phyloP scores from a whole-genome alignment of 2,888 invertebrate genomes.

The Chesias legatella region DNA sequence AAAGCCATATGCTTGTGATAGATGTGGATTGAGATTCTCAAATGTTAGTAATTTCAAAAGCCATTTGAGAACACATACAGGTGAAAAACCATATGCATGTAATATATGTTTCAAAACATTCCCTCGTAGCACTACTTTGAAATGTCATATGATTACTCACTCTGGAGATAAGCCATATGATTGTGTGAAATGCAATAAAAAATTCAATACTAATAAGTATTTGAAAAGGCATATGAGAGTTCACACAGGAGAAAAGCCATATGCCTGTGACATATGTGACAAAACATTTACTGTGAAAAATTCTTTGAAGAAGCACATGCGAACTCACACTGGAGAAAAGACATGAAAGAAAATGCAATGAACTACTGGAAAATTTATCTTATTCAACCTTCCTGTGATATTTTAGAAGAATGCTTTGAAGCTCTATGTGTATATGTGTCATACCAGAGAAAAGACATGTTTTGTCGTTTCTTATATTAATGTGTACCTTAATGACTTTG shows the following conservation, averaged over 20 bases:
- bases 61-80: slow-evolving; percentile 18
- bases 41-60: slow-evolving; percentile 16
- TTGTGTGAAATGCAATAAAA: slow-evolving; percentile 17
- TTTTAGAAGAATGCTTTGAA: too few relatives aligned
- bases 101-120: slow-evolving; percentile 16
- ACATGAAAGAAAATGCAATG: too few relatives aligned
- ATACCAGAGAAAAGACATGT: too few relatives aligned
- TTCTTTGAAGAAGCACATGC: slow-evolving; percentile 17
- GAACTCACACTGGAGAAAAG: slow-evolving; percentile 16
- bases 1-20: slow-evolving; percentile 19
- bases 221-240: slow-evolving; percentile 18
- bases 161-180: slow-evolving; percentile 15
- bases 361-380: too few relatives aligned
- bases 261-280: slow-evolving; percentile 17
- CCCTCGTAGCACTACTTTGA: slow-evolving; percentile 17
- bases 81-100: slow-evolving; percentile 16
- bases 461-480: too few relatives aligned
- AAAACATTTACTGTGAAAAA: slow-evolving; percentile 19
- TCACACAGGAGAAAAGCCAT: slow-evolving; percentile 15
- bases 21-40: slow-evolving; percentile 17
- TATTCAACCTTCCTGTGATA: too few relatives aligned
- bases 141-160: slow-evolving; percentile 18
- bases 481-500: too few relatives aligned
- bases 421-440: too few relatives aligned
- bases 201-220: slow-evolving; percentile 17